Evolutionary conservation across 2,797 vertebrate species (phyloP), one percentile per base, ranked within the genome.

Genomic region (Tamandua tetradactyla): DNA sequence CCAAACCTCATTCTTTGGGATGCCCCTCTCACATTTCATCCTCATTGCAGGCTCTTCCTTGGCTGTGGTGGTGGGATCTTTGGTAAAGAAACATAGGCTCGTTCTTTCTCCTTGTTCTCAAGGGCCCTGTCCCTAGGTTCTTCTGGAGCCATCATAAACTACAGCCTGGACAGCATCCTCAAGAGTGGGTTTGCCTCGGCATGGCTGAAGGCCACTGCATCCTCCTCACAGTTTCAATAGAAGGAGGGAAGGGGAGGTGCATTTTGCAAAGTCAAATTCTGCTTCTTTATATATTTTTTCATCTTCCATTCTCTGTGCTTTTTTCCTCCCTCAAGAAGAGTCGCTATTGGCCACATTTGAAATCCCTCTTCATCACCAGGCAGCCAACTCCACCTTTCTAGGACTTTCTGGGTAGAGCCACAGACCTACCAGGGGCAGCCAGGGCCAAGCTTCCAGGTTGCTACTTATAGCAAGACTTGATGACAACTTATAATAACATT

Each of bases 11-110:
- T 79, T 94, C 42, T 91, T 91, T 84, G 44, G 40, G 17, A 59
- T 79, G 13, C 57, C 52, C 64, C 87, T 94, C 76, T 94, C 83
- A 95, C 84, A 89, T 97, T 85, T 74, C 47, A 87, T 81, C 47
- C n/a, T 62, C 44, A 66, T 78, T 82, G 27, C 7, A 72, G 85
- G 74, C 44, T 44, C 93, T 89, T 76, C 64, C 64, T 93, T 93
- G 78, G 68, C 23, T 2, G 3, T 87, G 2, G 23, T 89, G 32
- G n/a, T 94, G 30, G 40, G 30, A 17, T 3, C 14, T 74, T 80
- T 61, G 66, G 64, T 87, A 61, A 83, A 89, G 61, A 83, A 71
- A 82, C 42, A 22, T 64, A n/a, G 47, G 22, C 42, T 95, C 3
- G 2, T 84, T 81, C 49, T 69, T 84, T 57, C 92, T 69, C 8